Percentiles rank a stretch among this genome's conserved stretches.
Conservation (phyloP, 2,888 invertebrate species). For the Orthosia gothica region DNA sequence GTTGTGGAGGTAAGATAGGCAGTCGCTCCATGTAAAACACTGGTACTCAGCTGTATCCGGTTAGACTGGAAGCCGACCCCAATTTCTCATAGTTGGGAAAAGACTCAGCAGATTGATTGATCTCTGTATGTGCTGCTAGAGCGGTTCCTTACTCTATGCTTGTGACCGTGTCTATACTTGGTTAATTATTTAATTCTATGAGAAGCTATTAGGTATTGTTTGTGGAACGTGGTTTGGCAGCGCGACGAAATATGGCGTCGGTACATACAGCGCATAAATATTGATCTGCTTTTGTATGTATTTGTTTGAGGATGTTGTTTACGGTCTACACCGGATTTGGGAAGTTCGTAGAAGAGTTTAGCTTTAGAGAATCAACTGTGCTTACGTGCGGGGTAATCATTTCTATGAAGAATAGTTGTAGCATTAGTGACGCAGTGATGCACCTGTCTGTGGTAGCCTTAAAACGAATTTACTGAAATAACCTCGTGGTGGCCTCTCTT, state of each 20-base stretch:
- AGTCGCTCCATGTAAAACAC: no score
- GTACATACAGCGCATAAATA: constrained; percentile 22
- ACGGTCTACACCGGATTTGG: constrained; percentile 5
- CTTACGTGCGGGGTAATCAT: no score
- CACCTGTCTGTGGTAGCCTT: background rate
- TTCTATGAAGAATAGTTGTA: no score
- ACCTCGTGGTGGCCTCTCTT: no score
- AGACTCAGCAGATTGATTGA: no score
- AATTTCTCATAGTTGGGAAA: no score
- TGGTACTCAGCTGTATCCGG: no score
- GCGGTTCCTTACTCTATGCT: background rate
- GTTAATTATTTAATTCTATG: constrained; percentile 65
- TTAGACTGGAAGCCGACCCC: no score
- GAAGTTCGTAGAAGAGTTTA: background rate
- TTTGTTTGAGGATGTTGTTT: constrained; percentile 6
- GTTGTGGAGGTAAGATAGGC: no score
- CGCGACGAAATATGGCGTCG: constrained; percentile 21
- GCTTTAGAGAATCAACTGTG: background rate
- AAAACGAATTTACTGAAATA: background rate
- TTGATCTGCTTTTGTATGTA: constrained; percentile 40
- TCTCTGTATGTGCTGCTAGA: no score
- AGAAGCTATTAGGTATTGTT: constrained; percentile 54
- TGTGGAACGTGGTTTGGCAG: constrained; percentile 47
- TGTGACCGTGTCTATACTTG: constrained; percentile 30
- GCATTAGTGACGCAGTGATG: no score